These are phyloP conservation scores for Antrozous pallidus DNA, from an alignment of 2,797 vertebrate species.

Conservation along the genomic window DNA sequence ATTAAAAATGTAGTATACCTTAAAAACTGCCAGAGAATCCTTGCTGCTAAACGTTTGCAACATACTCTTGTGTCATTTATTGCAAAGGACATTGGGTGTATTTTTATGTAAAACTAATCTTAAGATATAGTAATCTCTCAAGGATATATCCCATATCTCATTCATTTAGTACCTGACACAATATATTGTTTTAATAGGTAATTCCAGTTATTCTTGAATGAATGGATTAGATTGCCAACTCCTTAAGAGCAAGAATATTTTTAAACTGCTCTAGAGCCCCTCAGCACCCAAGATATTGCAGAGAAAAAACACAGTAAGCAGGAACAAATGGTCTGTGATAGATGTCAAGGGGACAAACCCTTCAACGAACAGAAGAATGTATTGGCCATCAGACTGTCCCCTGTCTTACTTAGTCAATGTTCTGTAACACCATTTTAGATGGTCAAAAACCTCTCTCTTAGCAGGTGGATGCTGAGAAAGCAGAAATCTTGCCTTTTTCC, in stretches of 20 bases:
- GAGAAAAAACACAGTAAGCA: neutral
- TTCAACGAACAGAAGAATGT: neutral
- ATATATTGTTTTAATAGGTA: neutral
- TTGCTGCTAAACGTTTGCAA: neutral
- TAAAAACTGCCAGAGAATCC: neutral
- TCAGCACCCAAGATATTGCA: neutral
- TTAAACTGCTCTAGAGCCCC: neutral
- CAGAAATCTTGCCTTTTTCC: constrained; percentile 31
- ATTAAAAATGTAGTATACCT: neutral
- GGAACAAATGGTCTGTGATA: neutral
- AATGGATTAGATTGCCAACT: neutral
- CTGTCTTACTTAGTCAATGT: neutral
- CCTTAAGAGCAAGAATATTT: neutral
- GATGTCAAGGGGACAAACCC: neutral
- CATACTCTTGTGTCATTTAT: neutral
- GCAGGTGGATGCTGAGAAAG: neutral
- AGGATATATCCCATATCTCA: neutral
- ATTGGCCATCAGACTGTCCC: neutral
- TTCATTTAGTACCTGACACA: neutral
- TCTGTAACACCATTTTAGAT: neutral
- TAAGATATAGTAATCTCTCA: neutral
- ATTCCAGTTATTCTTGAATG: neutral
- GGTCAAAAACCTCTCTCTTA: neutral
- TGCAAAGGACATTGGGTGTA: neutral
- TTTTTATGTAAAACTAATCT: constrained; percentile 5